Conservation (phyloP, 2,113 vertebrate genomes). For the Lophius piscatorius region DNA sequence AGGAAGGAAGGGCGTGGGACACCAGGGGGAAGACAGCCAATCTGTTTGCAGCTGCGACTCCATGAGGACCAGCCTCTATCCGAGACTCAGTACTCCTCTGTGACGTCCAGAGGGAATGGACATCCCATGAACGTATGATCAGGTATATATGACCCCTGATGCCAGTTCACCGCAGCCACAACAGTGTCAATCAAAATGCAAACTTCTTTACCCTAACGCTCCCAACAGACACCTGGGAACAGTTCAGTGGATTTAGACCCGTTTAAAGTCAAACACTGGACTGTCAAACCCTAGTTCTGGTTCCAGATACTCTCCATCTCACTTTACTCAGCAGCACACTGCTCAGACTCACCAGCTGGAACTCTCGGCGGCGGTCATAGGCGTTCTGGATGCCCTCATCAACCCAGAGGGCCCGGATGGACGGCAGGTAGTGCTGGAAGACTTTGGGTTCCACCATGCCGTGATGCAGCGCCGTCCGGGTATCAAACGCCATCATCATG, state of each 20-base stretch:
- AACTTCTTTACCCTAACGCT: no score
- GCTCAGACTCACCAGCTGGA: slow-evolving; percentile 92
- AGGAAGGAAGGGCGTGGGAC: slow-evolving; percentile 29
- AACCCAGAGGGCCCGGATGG: slow-evolving; percentile 88
- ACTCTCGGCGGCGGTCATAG: slow-evolving; percentile 93
- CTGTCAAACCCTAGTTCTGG: no score
- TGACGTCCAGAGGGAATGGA: no score
- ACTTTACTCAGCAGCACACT: no score
- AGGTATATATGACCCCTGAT: no score
- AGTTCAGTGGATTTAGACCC: no score
- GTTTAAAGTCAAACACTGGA: no score
- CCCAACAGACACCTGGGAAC: no score
- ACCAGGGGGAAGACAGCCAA: not conserved
- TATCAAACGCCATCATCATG: slow-evolving; percentile 94
- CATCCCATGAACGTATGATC: no score
- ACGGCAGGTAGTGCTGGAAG: slow-evolving; percentile 87
- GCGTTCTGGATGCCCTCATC: slow-evolving; percentile 93
- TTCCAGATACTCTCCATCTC: no score
- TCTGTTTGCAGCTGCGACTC: slow-evolving; percentile 41
- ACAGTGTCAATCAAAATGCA: no score
- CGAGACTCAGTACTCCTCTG: slow-evolving; percentile 16
- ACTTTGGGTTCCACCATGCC: slow-evolving; percentile 88
- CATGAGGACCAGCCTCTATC: slow-evolving; percentile 10
- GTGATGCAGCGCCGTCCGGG: slow-evolving; percentile 83
- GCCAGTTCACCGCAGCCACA: no score